Base-by-base conservation (phyloP, 2,888 invertebrate species). In the Drosophila meridiana region DNA sequence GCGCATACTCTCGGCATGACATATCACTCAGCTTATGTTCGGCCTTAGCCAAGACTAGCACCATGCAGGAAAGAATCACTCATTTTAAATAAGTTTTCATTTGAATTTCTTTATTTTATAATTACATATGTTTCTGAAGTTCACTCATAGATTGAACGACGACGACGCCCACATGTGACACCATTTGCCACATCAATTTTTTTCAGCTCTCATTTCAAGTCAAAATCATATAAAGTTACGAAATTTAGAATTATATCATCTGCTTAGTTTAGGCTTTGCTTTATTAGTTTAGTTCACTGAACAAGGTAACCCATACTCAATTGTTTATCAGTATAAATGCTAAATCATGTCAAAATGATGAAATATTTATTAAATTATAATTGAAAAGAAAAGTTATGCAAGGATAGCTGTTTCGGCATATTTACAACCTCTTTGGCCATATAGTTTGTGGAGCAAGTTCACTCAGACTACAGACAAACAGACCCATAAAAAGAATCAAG, bases 231-330 rank as follows among this genome's bases (percentile, higher is more conserved):
- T 84, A 72, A 80, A 79, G 81, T 87, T 81, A 73, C 71, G 81
- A 87, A 83, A 86, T 87, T 85, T 83, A 86, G 88, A 87, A 85
- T 85, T 85, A 60, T 79, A 72, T 69, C 61, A 32, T 61, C 38
- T 40, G 55, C 38, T 75, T 72, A 69, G 62, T 76, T 74, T 59
- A 81, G 72, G 72, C 30, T 56, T 42, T n/a, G 32, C n/a, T 34
- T 28, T 30, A 36, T 28, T 30, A 36, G 72, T 68, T 70, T 65
- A 78, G 76, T 64, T 42, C 48, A 62, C 63, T 65, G 63, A 78
- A 81, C 69, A 77, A 69, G 77, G 68, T 70, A 71, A 60, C 34
- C 47, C 69, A 73, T 66, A 73, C 61, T 76, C 69, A 62, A 20
- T 47, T 69, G 9, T 73, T 68, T 53, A 69, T 68, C 68, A 69